Conservation (phyloP, 2,888 invertebrate species). For the Aporophyla lueneburgensis region DNA sequence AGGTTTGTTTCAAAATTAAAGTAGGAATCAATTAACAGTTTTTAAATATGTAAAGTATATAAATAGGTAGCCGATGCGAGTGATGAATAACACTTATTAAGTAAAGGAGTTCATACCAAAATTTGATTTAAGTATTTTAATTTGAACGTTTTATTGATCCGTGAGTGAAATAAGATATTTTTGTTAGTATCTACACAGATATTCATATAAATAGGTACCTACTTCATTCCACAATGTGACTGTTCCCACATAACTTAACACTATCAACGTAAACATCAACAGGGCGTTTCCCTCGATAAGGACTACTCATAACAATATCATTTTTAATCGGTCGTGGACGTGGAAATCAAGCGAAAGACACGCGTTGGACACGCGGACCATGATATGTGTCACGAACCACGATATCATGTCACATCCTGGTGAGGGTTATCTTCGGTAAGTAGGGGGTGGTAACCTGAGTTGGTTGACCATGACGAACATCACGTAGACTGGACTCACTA, state of each 20-base stretch:
- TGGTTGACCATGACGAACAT: neutral
- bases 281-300: constrained; percentile 55
- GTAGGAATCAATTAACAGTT: neutral
- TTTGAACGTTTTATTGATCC: too few relatives aligned
- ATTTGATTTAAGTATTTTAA: too few relatives aligned
- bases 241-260: constrained; percentile 47
- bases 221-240: constrained; percentile 8
- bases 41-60: neutral
- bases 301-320: constrained; percentile 28
- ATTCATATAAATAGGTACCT: neutral
- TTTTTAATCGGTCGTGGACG: constrained; percentile 18
- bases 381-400: constrained; percentile 2
- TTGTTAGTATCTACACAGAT: neutral
- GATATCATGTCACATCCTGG: constrained; percentile 14
- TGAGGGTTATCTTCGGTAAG: constrained; percentile 33
- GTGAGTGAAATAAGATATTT: neutral
- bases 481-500: constrained; percentile 9
- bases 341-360: constrained; percentile 32
- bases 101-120: too few relatives aligned
- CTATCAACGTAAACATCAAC: constrained; percentile 19
- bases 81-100: too few relatives aligned
- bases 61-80: too few relatives aligned
- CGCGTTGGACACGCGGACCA: constrained; percentile 41
- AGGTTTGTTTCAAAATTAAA: too few relatives aligned
- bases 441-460: constrained; percentile 20